Evolutionary conservation across 2,888 invertebrate species (phyloP), one percentile per base, ranked within the genome.

Genomic region (Tinea pellionella): DNA sequence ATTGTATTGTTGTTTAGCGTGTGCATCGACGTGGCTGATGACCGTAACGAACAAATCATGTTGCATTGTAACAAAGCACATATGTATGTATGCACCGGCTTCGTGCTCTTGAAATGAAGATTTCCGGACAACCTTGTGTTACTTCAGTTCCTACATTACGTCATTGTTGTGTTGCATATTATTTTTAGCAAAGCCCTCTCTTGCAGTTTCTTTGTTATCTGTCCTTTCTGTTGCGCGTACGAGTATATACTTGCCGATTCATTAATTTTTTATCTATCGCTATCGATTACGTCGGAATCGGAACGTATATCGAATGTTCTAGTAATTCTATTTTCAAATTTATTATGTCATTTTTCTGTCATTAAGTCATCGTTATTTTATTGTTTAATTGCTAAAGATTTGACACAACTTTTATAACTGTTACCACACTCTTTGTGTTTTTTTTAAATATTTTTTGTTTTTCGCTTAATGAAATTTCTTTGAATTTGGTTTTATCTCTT

Each of bases 51-150:
- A 55, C 16, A 15, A n/a, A 63, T 63, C 63, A 56, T 59, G 62
- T 61, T 63, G 71, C 73, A 72, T 70, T 74, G 74, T 74, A 74
- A 73, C 71, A 70, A 71, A 75, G 74, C 72, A 78, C 75, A 77
- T 70, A 70, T n/a, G n/a, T n/a, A n/a, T n/a, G n/a, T n/a, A 51
- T 57, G 57, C 57, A 59, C 19, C 59, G 77, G 69, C 81, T 81
- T 83, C 75, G 71, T 63, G 66, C 66, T 69, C 71, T 69, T 65
- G 68, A 68, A 59, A 62, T 68, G 71, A 62, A 67, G 71, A 74
- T 78, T 85, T 86, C 82, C 84, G 85, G 77, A 66, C 69, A 77
- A 74, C 86, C 86, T 87, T 84, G 86, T 70, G 61, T 59, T 59
- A 42, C 56, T 64, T 61, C 63, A 74, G 78, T 86, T 86, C 86